These are phyloP conservation scores for Centropyge bicolor DNA, from an alignment of 2,797 vertebrate species.

Conservation along the genomic window DNA sequence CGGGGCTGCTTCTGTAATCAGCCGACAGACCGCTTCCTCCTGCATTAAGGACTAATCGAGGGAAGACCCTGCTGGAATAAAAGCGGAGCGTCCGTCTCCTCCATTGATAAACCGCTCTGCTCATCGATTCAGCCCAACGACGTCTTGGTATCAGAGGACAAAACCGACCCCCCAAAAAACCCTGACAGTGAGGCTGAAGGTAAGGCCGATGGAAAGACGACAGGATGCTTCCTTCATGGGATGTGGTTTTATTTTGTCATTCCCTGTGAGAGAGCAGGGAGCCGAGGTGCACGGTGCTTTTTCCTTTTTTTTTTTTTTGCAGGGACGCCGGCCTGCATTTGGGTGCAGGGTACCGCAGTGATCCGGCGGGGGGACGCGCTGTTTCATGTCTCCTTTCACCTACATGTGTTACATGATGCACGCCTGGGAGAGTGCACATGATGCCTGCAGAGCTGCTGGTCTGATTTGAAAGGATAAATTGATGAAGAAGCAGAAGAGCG, in stretches of 20 bases:
- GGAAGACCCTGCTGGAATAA: conserved; percentile 62
- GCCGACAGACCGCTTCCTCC: conserved; percentile 41
- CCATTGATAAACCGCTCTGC: conserved; percentile 68
- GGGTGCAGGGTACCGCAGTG: conserved; percentile 85
- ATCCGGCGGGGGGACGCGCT: conserved; percentile 57
- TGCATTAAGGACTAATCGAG: conserved; percentile 43
- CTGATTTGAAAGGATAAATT: not conserved
- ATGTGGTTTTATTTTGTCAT: conserved; percentile 36
- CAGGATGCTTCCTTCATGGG: not conserved
- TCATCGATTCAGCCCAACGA: conserved; percentile 66
- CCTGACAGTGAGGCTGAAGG: conserved; percentile 74
- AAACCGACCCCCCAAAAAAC: conserved; percentile 41
- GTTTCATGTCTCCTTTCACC: conserved; percentile 38
- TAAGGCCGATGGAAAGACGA: conserved; percentile 63
- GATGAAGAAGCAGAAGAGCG: conserved; percentile 48
- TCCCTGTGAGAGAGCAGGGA: conserved; percentile 40
- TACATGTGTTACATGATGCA: conserved; percentile 51
- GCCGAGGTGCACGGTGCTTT: conserved; percentile 58
- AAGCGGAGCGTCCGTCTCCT: conserved; percentile 67
- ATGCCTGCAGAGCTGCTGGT: conserved; percentile 1
- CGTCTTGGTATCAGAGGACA: conserved; percentile 64
- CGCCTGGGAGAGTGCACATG: conserved; percentile 24
- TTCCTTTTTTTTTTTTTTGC: conserved; percentile 50
- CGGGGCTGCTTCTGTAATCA: conserved; percentile 29
- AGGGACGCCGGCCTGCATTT: conserved; percentile 81